Conservation (phyloP, 1,140 invertebrate species). For the Drosophila pandora region DNA sequence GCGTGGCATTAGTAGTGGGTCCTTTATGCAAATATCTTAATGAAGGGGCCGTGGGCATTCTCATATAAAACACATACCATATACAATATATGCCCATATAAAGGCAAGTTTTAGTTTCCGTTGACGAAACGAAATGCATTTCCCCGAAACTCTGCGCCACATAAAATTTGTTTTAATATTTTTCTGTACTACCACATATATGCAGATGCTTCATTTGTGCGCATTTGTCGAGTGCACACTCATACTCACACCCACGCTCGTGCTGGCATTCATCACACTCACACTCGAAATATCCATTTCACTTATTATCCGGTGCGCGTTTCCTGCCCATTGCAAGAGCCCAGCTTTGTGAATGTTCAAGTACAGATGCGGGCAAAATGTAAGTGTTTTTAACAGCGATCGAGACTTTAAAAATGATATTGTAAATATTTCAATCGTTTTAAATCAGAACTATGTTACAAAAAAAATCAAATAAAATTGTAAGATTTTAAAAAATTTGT, state of each 20-base stretch:
- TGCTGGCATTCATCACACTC: slow-evolving; percentile 10
- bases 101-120: slow-evolving; percentile 77
- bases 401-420: not conserved
- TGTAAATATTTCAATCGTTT: not conserved
- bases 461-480: no score
- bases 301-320: slow-evolving; percentile 73
- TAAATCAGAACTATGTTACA: no score
- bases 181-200: slow-evolving; percentile 2
- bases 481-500: no score
- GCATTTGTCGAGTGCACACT: slow-evolving; percentile 63
- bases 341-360: not conserved
- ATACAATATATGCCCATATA: slow-evolving; percentile 1
- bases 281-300: slow-evolving; percentile 71
- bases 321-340: slow-evolving; percentile 52
- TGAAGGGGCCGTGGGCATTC: slow-evolving; percentile 52
- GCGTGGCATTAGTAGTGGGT: slow-evolving; percentile 57
- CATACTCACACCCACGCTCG: slow-evolving; percentile 17
- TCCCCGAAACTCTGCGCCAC: slow-evolving; percentile 51
- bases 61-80: not conserved
- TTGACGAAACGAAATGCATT: slow-evolving; percentile 80
- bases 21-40: slow-evolving; percentile 73
- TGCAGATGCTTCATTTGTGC: slow-evolving; percentile 65
- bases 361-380: not conserved
- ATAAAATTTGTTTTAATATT: slow-evolving; percentile 8
- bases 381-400: not conserved